Evolutionary conservation across 2,888 invertebrate species (phyloP).

Genomic region (Orchesellides sinensis): DNA sequence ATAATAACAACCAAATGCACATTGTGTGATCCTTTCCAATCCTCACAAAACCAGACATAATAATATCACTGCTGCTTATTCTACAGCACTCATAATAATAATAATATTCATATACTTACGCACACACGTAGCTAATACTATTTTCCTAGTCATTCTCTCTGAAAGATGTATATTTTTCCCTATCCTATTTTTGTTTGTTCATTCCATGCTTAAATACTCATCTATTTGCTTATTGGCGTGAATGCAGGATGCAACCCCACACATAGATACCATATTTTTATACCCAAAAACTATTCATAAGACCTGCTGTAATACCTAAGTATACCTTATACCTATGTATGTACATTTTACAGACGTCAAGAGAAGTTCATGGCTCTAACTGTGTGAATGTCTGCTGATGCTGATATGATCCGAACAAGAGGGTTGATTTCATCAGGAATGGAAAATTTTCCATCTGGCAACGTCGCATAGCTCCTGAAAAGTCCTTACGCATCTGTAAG

Average conservation of each 20-base stretch:
- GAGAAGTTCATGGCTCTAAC: constrained; percentile 22
- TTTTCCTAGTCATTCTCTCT: neutral
- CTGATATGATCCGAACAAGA: constrained; percentile 30
- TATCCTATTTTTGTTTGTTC: constrained; percentile 13
- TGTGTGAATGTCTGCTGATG: neutral
- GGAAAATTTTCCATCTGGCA: constrained; percentile 26
- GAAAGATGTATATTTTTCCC: neutral
- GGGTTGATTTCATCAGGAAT: constrained; percentile 54
- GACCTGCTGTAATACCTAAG: too few relatives aligned
- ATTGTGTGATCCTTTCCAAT: constrained; percentile 27
- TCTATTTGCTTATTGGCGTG: neutral
- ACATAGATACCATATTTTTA: too few relatives aligned
- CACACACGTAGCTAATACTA: too few relatives aligned
- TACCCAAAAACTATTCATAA: too few relatives aligned
- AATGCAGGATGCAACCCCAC: neutral
- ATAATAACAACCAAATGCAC: constrained; percentile 27
- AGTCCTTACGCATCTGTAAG: neutral
- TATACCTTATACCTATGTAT: too few relatives aligned
- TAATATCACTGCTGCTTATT: too few relatives aligned
- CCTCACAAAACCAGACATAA: constrained; percentile 8
- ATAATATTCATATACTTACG: neutral
- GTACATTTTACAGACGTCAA: neutral
- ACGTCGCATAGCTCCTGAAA: constrained; percentile 37
- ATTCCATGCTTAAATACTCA: neutral
- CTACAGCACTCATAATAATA: neutral